These are phyloP conservation scores for Sakesphorus luctuosus DNA, from an alignment of 2,113 vertebrate species.

Conservation along the genomic window DNA sequence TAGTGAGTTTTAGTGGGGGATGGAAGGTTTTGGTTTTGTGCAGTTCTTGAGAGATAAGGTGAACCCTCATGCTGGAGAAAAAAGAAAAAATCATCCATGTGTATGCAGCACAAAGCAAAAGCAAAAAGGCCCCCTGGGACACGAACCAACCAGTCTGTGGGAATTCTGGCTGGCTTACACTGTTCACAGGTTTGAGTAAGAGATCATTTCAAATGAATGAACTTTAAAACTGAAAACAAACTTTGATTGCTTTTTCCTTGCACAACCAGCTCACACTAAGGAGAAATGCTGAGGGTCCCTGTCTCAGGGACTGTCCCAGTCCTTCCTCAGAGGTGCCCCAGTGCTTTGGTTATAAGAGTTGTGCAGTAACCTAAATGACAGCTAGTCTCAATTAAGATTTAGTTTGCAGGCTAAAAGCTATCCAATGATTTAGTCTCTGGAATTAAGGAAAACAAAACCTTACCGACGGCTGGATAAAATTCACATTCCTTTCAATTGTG, in stretches of 20 bases:
- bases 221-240: neutral
- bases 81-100: fast-evolving
- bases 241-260: neutral
- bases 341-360: slow-evolving; percentile 21
- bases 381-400: slow-evolving; percentile 65
- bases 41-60: neutral
- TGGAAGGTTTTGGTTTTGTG: neutral
- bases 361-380: neutral
- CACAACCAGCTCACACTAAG: neutral
- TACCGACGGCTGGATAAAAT: slow-evolving; percentile 55
- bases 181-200: neutral
- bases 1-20: neutral
- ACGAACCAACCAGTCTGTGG: neutral
- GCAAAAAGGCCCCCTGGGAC: neutral
- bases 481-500: slow-evolving; percentile 77
- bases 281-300: neutral
- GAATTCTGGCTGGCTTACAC: neutral
- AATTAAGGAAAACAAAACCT: slow-evolving; percentile 72
- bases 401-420: slow-evolving; percentile 52
- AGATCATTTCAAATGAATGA: neutral
- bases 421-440: slow-evolving; percentile 65
- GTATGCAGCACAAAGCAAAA: neutral
- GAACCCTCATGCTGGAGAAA: fast-evolving
- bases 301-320: neutral
- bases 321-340: neutral